Base-by-base conservation (phyloP, 2,797 vertebrate genomes). In the Rhyacichthys aspro region DNA sequence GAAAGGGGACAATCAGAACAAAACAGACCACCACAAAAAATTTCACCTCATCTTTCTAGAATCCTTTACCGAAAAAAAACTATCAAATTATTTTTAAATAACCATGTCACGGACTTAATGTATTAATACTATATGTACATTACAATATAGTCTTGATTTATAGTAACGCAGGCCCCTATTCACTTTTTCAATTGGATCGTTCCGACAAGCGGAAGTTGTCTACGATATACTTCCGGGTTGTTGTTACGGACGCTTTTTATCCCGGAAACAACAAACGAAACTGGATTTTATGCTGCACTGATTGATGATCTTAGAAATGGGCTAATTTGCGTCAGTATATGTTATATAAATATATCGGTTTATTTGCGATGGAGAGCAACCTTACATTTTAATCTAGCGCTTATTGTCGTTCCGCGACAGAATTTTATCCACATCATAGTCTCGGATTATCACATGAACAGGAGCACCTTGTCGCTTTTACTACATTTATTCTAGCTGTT, bases 221-320 rank as follows among this genome's bases (percentile, higher is more conserved):
- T 23, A 4, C 0, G 9, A 61, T 43, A 0, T 79, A 72, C 76
- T 76, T 89, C 77, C 83, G 43, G 79, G 83, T 92, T 76, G 79
- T 82, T 92, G 91, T 84, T 62, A 92, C 71, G 88, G 91, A 91
- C 89, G 89, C 91, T 88, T 63, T 66, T 47, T 19, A 42, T 42
- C 19, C 63, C 78, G 69, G 74, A 85, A 85, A 70, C 59, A 74
- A 41, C 11, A 33, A 48, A 14, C 19, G 69, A 14, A 70, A 28
- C 44, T 8, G 46, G 15, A 48, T 34, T 37, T 18, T 17, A 36
- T 1, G 3, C 11, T 23, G 7, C 38, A 12, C 15, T 15, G 23
- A n/a, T 38, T 50, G 38, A 70, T 33, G 16, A 45, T 72, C 41
- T 23, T 15, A 47, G 9, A 3, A 9, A n/a, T 41, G 39, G 37